Evolutionary conservation across 2,888 invertebrate genomes (phyloP), one percentile per base, ranked within the genome.

Genomic region (Zele albiditarsus): DNA sequence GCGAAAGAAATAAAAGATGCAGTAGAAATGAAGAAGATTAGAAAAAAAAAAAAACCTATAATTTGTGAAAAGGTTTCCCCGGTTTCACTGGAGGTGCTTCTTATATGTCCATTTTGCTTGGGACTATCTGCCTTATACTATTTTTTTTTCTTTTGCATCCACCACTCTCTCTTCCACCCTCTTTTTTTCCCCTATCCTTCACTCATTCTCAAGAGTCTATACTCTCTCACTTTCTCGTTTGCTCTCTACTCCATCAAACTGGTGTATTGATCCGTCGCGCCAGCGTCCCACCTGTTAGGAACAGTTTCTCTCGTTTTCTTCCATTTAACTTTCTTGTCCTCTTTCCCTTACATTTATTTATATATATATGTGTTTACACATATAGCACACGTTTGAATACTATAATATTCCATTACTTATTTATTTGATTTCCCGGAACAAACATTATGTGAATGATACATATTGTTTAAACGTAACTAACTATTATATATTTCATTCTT

Each of bases 211-310:
- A 20, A 20, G 20, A 53, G 8, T 53, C 57, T 70, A 62, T 62
- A 38, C 60, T 42, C 62, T 71, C 70, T 58, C 71, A 71, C 71
- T 42, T 60, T 70, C 74, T 70, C 70, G 65, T 74, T 74, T 62
- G 65, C 31, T 77, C 77, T 77, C 79, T 74, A 79, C 77, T 77
- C 79, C 75, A 79, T 80, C 79, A 80, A 80, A 80, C 78, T 79
- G 75, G 77, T 49, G 74, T 80, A 80, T 80, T 80, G 80, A 80
- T 80, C 80, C 77, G 57, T 66, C 70, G 77, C 73, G 76, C 75
- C 38, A 49, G 74, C 75, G 63, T 69, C 71, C 79, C 79, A 80
- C 78, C 78, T 77, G 77, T 80, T 80, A 78, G 76, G 69, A 75
- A 80, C 78, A 78, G 76, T 80, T 76, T 31, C 68, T 75, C 76